A percentile compares a stretch with the other conserved stretches of the same genome.
Conservation (phyloP, 2,888 invertebrate species). For the Torymus texanus region DNA sequence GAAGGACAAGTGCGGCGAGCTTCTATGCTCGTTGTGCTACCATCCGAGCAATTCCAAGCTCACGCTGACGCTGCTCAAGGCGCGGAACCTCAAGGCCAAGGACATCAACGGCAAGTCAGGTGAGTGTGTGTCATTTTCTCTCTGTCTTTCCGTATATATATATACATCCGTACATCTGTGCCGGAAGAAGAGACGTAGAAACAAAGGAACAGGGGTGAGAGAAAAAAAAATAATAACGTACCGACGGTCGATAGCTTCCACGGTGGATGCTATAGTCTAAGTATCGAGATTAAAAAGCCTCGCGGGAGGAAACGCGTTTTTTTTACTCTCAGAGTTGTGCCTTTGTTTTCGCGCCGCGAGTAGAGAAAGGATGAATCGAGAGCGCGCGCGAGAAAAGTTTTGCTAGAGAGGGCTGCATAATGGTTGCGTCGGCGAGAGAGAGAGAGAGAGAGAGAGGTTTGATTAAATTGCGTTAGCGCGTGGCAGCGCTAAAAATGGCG, state of each 20-base stretch:
- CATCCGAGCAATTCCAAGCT: slow-evolving; percentile 96
- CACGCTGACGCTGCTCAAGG: slow-evolving; percentile 92
- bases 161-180: too few species aligned
- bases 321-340: neutral
- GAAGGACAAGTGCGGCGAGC: slow-evolving; percentile 94
- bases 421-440: neutral
- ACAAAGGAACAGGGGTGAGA: too few species aligned
- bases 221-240: too few species aligned
- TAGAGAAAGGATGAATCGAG: neutral
- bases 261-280: neutral
- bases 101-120: slow-evolving; percentile 97
- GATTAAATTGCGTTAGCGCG: slow-evolving; percentile 7
- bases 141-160: too few species aligned
- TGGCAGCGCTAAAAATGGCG: too few species aligned
- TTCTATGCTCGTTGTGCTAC: slow-evolving; percentile 94
- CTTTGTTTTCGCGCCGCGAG: neutral
- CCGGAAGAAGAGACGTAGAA: too few species aligned
- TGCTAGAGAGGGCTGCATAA: too few species aligned
- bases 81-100: slow-evolving; percentile 95
- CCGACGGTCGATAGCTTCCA: too few species aligned
- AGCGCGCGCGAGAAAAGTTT: slow-evolving; percentile 4
- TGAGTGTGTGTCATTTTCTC: slow-evolving; percentile 71
- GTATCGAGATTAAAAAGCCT: slow-evolving; percentile 14
- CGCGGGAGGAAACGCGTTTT: neutral
- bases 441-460: slow-evolving; percentile 2